Conservation (phyloP, 2,888 invertebrate species). For the Cephalotes varians region DNA sequence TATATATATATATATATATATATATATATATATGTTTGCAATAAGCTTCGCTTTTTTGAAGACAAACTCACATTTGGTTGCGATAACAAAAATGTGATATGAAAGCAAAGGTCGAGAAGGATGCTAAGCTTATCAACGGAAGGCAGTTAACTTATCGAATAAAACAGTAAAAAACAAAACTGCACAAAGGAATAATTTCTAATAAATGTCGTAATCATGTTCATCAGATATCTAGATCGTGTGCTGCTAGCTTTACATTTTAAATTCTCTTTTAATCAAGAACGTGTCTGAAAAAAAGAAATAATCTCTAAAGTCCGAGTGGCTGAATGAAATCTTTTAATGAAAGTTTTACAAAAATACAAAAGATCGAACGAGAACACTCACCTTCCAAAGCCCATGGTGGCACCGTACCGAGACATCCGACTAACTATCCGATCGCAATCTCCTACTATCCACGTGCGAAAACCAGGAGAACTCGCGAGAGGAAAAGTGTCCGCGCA, state of each 20-base stretch:
- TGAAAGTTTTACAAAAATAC: neutral
- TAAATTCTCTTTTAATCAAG: conserved; percentile 6
- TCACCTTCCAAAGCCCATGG: conserved; percentile 57
- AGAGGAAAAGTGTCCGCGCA: neutral
- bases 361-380: conserved; percentile 31
- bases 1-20: too few relatives aligned
- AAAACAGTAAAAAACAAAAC: neutral
- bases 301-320: neutral
- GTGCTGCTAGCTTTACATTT: neutral
- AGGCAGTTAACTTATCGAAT: neutral
- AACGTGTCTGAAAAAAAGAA: neutral
- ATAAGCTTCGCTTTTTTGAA: neutral
- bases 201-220: neutral
- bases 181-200: neutral
- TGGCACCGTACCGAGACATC: neutral
- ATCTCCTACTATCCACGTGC: neutral
- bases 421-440: conserved; percentile 9
- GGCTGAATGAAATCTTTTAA: neutral
- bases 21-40: neutral
- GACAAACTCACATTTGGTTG: neutral
- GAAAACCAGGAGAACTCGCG: conserved; percentile 26
- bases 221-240: neutral
- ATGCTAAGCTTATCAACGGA: neutral
- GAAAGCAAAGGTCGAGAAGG: neutral
- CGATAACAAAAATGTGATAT: conserved; percentile 10